These are phyloP conservation scores for Sandelia bainsii DNA, from an alignment of 2,797 vertebrate species.

Conservation along the genomic window DNA sequence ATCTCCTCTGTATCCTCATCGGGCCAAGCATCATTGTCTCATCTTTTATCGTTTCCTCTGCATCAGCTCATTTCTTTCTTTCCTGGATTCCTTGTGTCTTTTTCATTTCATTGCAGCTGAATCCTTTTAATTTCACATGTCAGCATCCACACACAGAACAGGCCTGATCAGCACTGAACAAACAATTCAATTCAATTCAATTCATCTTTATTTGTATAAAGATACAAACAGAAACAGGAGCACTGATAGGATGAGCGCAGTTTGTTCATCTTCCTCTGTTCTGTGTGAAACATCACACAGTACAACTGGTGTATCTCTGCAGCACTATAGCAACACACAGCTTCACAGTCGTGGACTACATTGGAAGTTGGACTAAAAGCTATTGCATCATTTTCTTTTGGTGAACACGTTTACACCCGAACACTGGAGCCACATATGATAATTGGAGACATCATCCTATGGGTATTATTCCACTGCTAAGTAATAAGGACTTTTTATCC, in stretches of 20 bases:
- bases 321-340: background rate
- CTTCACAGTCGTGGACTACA: background rate
- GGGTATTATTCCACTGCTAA: background rate
- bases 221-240: background rate
- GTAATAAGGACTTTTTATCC: too few relatives aligned
- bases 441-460: background rate
- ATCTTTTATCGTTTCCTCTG: slow-evolving; percentile 25
- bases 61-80: slow-evolving; percentile 48
- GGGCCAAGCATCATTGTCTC: background rate
- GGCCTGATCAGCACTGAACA: slow-evolving; percentile 2
- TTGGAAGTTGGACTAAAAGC: too few relatives aligned
- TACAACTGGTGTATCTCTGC: background rate
- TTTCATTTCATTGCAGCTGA: slow-evolving; percentile 43
- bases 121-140: slow-evolving; percentile 15
- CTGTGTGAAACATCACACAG: slow-evolving; percentile 6
- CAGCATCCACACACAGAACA: background rate
- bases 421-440: too few relatives aligned
- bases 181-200: too few relatives aligned
- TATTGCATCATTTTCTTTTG: too few relatives aligned
- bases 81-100: slow-evolving; percentile 20
- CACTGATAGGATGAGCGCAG: background rate
- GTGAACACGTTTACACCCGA: background rate
- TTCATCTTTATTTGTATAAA: too few relatives aligned
- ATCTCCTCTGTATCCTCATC: background rate
- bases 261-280: background rate